Conservation (phyloP, 1,140 invertebrate species). For the Halictus rubicundus region DNA sequence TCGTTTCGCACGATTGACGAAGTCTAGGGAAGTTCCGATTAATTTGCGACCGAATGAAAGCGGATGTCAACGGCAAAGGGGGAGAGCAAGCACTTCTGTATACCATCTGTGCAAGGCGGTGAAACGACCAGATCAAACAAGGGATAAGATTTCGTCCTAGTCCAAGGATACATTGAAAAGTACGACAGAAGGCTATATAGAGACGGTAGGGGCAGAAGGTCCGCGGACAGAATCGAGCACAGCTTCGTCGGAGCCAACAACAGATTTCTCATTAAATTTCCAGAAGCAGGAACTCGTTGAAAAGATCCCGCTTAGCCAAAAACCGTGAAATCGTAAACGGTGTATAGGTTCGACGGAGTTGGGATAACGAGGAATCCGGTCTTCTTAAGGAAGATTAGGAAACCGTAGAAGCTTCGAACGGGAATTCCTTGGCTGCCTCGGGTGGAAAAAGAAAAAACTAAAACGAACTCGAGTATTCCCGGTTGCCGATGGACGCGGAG, state of each 20-base stretch:
- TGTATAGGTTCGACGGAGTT: background rate
- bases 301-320: background rate
- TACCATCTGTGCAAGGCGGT: background rate
- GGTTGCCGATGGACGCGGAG: too few species aligned
- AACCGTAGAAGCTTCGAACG: background rate
- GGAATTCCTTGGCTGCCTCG: background rate
- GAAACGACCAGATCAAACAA: background rate
- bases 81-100: background rate
- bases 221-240: background rate
- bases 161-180: background rate
- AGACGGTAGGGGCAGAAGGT: background rate
- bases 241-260: background rate
- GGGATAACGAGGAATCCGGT: background rate
- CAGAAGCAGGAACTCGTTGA: background rate
- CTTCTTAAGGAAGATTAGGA: slow-evolving; percentile 15
- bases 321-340: background rate
- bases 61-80: slow-evolving; percentile 10
- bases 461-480: background rate
- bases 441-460: background rate
- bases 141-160: background rate
- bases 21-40: background rate
- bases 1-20: background rate
- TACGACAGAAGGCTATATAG: background rate
- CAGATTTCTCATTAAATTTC: background rate
- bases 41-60: background rate